Conservation (phyloP, 2,113 vertebrate genomes). For the Colius striatus region DNA sequence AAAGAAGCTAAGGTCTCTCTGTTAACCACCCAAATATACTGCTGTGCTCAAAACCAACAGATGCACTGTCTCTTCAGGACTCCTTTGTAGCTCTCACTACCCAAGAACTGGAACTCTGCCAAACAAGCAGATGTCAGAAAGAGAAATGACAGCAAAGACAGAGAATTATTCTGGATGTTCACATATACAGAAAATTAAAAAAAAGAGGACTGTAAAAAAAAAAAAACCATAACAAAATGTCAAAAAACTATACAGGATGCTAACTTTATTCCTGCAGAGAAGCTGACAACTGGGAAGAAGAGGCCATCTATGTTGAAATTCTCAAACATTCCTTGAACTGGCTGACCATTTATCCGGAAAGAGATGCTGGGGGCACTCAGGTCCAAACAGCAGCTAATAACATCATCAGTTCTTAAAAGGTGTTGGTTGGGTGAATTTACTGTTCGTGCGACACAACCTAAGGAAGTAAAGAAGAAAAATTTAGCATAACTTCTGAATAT, state of each 20-base stretch:
- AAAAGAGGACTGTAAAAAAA: neutral
- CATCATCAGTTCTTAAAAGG: slow-evolving; percentile 87
- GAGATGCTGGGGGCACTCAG: slow-evolving; percentile 95
- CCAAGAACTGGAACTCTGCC: neutral
- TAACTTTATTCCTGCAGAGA: slow-evolving; percentile 95
- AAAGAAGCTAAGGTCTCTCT: neutral
- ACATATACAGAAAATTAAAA: neutral
- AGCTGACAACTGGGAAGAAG: slow-evolving; percentile 95
- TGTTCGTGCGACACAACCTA: slow-evolving; percentile 89
- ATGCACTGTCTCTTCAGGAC: neutral
- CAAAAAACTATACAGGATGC: slow-evolving; percentile 9
- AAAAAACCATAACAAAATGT: too few species aligned
- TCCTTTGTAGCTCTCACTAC: neutral
- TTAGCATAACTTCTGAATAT: neutral
- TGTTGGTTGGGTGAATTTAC: slow-evolving; percentile 95
- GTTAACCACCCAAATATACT: neutral
- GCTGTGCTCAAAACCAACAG: neutral
- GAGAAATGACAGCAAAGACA: neutral
- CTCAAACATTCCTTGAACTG: slow-evolving; percentile 98
- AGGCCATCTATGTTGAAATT: slow-evolving; percentile 96
- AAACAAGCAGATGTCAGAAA: neutral
- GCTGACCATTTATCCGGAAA: slow-evolving; percentile 96
- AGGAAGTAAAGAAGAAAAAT: neutral
- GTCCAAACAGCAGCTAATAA: slow-evolving; percentile 96
- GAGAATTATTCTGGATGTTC: neutral